Evolutionary conservation across 2,113 vertebrate species (phyloP), one percentile per base, ranked within the genome.

Genomic region (Campylomormyrus tamandua): DNA sequence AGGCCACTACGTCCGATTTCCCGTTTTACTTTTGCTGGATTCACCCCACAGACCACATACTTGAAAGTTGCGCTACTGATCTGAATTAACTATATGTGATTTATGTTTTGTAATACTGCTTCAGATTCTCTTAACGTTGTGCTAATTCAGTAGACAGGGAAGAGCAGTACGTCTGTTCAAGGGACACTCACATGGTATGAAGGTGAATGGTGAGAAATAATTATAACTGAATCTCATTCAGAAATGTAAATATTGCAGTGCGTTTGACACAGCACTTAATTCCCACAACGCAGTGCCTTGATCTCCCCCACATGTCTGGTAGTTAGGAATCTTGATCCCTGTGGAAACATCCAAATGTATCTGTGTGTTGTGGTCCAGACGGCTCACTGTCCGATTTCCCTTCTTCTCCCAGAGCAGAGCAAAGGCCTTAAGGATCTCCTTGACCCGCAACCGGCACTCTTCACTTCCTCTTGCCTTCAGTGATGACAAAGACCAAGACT

Each of bases 1-100:
- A 53, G 48, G 11, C 31, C 17, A 85, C 24, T 50, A 31, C 31
- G n/a, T 3, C 46, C 24, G 90, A 83, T 53, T 19, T 48, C 35
- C 66, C 52, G 77, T 85, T 66, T 53, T 5, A 83, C 4, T 74
- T 87, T 90, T 92, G 89, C 90, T 91, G 77, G 58, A 89, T 24
- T 89, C n/a, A 89, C 89, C 89, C 50, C 17, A 89, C 31, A 89
- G 83, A 90, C 89, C 89, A 11, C 74, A 90, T 5, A 21, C 53
- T 1, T 52, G 77, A 85, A 49, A 46, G n/a, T 35, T 35, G 24
- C 66, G 1, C 31, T 74, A 35, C n/a, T 13, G 62, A 74, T 74
- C n/a, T 50, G 13, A 50, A 31, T 53, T 53, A 56, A 87, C 50
- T 53, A 50, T 42, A 53, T 42, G 31, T 27, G 45, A 85, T 85